Evolutionary conservation across 2,888 invertebrate genomes (phyloP).

Genomic region (Caenorhabditis afra): DNA sequence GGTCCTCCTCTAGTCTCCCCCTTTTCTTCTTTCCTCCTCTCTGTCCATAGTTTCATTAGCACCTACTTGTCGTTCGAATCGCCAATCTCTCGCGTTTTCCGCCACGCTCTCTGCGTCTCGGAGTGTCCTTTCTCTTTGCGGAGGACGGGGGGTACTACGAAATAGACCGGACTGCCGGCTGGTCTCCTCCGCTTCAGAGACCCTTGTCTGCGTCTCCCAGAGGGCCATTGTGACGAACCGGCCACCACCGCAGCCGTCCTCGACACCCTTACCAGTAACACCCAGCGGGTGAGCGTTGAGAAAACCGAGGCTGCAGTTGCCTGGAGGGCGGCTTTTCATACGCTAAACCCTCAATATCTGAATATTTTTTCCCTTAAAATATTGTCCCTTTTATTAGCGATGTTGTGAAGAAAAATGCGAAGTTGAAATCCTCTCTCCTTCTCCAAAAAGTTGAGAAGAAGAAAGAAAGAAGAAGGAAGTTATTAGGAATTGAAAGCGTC

Average conservation of each 20-base stretch:
- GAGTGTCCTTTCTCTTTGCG: slow-evolving; percentile 14
- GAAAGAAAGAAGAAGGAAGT: slow-evolving; percentile 11
- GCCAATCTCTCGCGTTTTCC: slow-evolving; percentile 51
- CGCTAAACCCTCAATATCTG: neutral
- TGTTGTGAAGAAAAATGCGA: too few relatives aligned
- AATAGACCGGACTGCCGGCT: slow-evolving; percentile 56
- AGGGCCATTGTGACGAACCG: slow-evolving; percentile 26
- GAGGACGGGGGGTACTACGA: slow-evolving; percentile 47
- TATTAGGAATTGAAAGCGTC: slow-evolving; percentile 34
- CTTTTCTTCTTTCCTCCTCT: slow-evolving; percentile 31
- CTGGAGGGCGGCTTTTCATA: slow-evolving; percentile 12
- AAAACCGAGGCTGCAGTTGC: too few relatives aligned
- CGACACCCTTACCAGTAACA: slow-evolving; percentile 53
- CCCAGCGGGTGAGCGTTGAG: slow-evolving; percentile 18
- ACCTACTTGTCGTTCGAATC: slow-evolving; percentile 50
- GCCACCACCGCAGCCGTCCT: slow-evolving; percentile 17
- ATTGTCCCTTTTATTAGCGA: too few relatives aligned
- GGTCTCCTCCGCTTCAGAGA: slow-evolving; percentile 44
- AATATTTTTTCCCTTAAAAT: too few relatives aligned
- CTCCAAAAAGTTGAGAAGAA: too few relatives aligned
- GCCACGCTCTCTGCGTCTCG: slow-evolving; percentile 33
- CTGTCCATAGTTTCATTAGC: slow-evolving; percentile 46
- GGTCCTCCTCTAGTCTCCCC: slow-evolving; percentile 12
- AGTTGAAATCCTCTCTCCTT: too few relatives aligned
- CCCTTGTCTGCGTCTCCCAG: slow-evolving; percentile 48